Conservation (phyloP, 2,113 vertebrate species). For the Taurulus bubalis region DNA sequence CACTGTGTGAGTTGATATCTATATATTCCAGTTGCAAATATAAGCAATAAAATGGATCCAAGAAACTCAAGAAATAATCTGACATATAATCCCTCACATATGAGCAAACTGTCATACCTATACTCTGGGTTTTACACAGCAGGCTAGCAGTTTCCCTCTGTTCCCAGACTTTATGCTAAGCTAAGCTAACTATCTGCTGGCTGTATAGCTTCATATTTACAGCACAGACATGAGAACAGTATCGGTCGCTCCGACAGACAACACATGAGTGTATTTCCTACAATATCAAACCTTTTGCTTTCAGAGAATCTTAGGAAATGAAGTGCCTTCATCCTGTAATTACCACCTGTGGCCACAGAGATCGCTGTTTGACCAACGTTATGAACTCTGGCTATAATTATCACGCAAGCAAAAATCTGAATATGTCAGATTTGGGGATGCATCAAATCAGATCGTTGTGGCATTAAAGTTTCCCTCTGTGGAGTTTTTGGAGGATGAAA, state of each 20-base stretch:
- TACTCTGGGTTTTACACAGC: background rate
- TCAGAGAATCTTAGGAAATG: background rate
- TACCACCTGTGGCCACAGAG: background rate
- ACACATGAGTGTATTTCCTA: background rate
- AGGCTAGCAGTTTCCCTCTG: background rate
- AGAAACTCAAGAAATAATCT: background rate
- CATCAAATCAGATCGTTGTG: conserved; percentile 8
- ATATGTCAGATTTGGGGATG: background rate
- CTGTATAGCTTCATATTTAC: background rate
- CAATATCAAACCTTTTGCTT: background rate
- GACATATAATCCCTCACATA: background rate
- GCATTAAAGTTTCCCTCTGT: conserved; percentile 25
- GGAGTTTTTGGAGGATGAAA: conserved; percentile 15
- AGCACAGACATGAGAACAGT: background rate
- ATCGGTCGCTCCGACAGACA: background rate
- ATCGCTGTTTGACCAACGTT: background rate
- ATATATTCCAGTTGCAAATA: background rate
- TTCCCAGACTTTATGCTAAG: background rate
- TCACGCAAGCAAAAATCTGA: background rate
- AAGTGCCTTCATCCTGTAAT: background rate
- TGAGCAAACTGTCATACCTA: background rate
- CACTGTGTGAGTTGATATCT: background rate
- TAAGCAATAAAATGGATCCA: background rate
- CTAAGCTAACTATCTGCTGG: background rate
- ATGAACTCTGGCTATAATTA: background rate